Evolutionary conservation across 37 sponge, comb jelly and placozoan genomes (phyloP), one percentile per base, ranked within the genome.

Genomic region (Halisarca cf. caerulea): DNA sequence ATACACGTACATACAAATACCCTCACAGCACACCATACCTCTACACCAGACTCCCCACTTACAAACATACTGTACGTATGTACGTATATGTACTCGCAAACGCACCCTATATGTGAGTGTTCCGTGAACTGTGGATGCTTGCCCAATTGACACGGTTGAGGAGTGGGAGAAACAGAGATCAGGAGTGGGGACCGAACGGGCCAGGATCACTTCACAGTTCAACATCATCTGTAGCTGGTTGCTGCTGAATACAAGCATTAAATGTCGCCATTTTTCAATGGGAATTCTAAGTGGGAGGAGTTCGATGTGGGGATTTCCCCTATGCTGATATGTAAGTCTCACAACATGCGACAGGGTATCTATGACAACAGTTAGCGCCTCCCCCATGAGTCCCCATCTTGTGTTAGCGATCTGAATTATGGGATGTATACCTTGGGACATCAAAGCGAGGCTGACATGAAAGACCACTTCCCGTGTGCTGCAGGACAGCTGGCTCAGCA

Each of bases 391-490:
- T 7, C 35, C 69, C 1, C 30, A 34, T 34, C 34, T 8, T 2
- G 69, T 37, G 77, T 74, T 3, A 25, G 77, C 77, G 17, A 74
- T 74, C 77, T 43, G 77, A 39, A 74, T 38, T n/a, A 74, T 44
- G 23, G 77, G 77, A 20, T 74, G 77, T 36, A 74, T 1, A 11
- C 45, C 45, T 17, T 41, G n/a, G 2, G 23, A 2, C 77, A 74
- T 21, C 24, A 74, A 37, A 3, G 42, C 77, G 24, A 43, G n/a
- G 24, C 15, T 42, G 42, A 41, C 25, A 43, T 15, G 24, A 18
- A 74, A 7, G 42, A 44, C 77, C 8, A 74, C 6, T 37, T 74
- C 77, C 24, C 41, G 41, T 24, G 77, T 74, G 11, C 38, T 24
- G 41, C 77, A 74, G 7, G 77, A 74, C 6, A 74, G 45, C 2